These are phyloP conservation scores for Phengaris arion DNA, from an alignment of 2,888 invertebrate species.

Conservation along the genomic window DNA sequence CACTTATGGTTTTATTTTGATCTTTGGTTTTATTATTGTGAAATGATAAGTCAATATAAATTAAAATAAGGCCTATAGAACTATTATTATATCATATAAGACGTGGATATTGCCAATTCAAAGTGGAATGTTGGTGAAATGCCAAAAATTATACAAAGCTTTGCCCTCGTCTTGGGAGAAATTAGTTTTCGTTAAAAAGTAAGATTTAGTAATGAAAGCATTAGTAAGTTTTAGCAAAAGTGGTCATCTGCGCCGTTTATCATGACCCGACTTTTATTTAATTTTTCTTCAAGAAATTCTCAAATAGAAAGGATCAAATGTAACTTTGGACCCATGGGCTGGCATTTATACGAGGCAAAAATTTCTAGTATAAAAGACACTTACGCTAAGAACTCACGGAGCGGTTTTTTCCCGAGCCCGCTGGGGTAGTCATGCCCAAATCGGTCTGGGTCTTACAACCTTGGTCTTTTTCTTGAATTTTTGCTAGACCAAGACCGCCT, in stretches of 20 bases:
- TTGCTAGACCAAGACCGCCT: too few relatives aligned
- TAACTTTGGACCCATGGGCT: not conserved
- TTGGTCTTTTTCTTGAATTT: too few relatives aligned
- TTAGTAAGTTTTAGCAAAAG: slow-evolving; percentile 17
- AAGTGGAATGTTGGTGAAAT: slow-evolving; percentile 31
- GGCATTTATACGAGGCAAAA: not conserved
- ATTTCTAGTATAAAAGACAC: too few relatives aligned
- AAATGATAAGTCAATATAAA: not conserved
- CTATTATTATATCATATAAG: not conserved
- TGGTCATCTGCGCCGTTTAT: slow-evolving; percentile 26
- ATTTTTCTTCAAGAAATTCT: slow-evolving; percentile 8
- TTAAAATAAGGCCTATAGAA: not conserved
- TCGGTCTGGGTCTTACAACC: too few relatives aligned
- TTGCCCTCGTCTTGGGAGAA: not conserved
- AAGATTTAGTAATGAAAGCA: not conserved
- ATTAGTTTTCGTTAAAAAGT: slow-evolving; percentile 24
- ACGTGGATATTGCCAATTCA: slow-evolving; percentile 31
- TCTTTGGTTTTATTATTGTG: not conserved
- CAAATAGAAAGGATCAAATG: not conserved
- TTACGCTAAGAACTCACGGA: too few relatives aligned
- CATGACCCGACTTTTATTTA: slow-evolving; percentile 20
- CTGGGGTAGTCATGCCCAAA: too few relatives aligned
- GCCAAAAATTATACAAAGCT: slow-evolving; percentile 28
- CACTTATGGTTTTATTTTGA: too few relatives aligned
- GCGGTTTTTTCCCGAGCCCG: too few relatives aligned